These are phyloP conservation scores for Phoronis australis DNA, from an alignment of 2,888 invertebrate species.

Conservation along the genomic window DNA sequence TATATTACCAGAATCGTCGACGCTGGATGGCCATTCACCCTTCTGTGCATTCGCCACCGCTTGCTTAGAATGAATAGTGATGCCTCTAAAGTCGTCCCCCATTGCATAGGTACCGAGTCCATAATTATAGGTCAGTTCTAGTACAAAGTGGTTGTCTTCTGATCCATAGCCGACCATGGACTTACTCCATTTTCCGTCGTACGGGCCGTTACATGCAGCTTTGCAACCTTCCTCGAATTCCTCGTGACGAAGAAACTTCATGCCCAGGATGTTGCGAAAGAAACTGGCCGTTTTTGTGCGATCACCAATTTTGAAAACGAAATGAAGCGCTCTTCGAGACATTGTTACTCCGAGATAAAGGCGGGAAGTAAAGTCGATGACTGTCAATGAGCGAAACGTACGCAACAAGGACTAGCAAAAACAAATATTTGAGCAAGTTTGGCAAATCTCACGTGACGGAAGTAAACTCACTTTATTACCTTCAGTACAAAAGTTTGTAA, in stretches of 20 bases:
- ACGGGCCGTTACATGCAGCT: slow-evolving; percentile 97
- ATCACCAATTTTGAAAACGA: slow-evolving; percentile 92
- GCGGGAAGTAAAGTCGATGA: no score
- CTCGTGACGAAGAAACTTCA: slow-evolving; percentile 95
- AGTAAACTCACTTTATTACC: no score
- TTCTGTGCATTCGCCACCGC: slow-evolving; percentile 68
- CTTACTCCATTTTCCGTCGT: slow-evolving; percentile 97
- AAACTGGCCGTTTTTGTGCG: slow-evolving; percentile 79
- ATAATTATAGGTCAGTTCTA: slow-evolving; percentile 97
- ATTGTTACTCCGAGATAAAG: no score
- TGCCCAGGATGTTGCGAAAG: slow-evolving; percentile 83
- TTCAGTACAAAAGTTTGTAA: no score
- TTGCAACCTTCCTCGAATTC: slow-evolving; percentile 96
- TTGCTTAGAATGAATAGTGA: slow-evolving; percentile 76
- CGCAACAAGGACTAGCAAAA: no score
- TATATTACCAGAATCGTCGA: slow-evolving; percentile 60
- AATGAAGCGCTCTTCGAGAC: slow-evolving; percentile 93
- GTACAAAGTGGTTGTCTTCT: slow-evolving; percentile 89
- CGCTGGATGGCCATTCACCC: slow-evolving; percentile 66
- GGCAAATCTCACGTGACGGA: no score
- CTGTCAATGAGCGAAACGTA: no score
- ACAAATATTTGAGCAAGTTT: no score
- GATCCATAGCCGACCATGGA: slow-evolving; percentile 98
- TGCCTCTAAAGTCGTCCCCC: slow-evolving; percentile 86
- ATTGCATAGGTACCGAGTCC: slow-evolving; percentile 78